Evolutionary conservation across 2,797 vertebrate genomes (phyloP).

Genomic region (Lemur catta): DNA sequence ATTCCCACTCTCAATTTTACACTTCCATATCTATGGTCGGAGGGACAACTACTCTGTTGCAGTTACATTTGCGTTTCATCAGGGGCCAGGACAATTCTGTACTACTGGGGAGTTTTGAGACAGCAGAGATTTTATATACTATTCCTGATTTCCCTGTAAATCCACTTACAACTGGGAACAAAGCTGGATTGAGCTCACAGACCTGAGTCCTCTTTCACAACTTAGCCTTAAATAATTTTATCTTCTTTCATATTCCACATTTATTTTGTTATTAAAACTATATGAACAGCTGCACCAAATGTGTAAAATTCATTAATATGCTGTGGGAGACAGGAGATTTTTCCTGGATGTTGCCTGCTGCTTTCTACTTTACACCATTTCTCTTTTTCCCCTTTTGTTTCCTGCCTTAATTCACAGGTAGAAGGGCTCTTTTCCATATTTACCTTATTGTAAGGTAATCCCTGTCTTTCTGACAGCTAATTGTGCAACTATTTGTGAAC

Average conservation of each 20-base stretch:
- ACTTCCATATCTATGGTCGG: too few relatives aligned
- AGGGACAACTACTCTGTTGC: too few relatives aligned
- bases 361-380: not conserved
- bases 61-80: not conserved
- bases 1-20: too few relatives aligned
- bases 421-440: not conserved
- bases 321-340: not conserved
- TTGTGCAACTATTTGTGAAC: not conserved
- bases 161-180: not conserved
- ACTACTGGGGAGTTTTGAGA: not conserved
- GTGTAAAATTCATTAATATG: too few relatives aligned
- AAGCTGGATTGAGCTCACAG: not conserved
- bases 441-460: not conserved
- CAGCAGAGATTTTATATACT: not conserved
- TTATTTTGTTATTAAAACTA: slow-evolving; percentile 4
- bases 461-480: not conserved
- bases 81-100: not conserved
- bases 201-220: not conserved
- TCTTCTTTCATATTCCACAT: not conserved
- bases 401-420: not conserved
- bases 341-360: not conserved
- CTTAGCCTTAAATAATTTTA: not conserved
- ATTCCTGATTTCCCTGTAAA: not conserved
- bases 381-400: not conserved
- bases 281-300: not conserved